A percentile compares a stretch with the other conserved stretches of the same genome.
Conservation (phyloP, 2,113 vertebrate genomes). For the Dasyurus viverrinus region DNA sequence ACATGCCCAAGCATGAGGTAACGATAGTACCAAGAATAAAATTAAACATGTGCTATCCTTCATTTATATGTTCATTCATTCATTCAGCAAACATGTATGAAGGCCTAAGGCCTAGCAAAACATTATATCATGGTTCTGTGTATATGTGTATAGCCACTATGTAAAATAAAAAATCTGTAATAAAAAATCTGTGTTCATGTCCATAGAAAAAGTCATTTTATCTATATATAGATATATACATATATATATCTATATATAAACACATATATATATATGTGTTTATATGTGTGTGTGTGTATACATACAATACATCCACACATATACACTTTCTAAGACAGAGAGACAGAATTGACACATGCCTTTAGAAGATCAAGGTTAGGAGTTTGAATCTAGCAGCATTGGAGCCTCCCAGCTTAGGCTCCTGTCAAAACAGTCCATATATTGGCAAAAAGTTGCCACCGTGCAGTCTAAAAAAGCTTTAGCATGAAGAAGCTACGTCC, state of each 20-base stretch:
- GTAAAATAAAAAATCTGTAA: neutral
- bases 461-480: neutral
- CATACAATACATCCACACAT: too few relatives aligned
- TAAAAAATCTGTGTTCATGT: neutral
- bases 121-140: neutral
- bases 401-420: neutral
- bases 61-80: neutral
- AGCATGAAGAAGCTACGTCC: neutral
- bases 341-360: neutral
- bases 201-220: neutral
- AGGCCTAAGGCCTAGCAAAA: neutral
- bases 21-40: neutral
- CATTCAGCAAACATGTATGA: neutral
- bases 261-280: neutral
- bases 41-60: too few relatives aligned
- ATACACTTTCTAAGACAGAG: neutral
- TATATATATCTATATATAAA: too few relatives aligned
- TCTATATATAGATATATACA: neutral
- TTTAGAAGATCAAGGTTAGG: neutral
- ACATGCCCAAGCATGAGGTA: neutral
- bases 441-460: neutral
- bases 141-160: neutral
- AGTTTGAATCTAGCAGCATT: neutral
- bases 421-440: slow-evolving; percentile 18
- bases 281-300: too few relatives aligned